phyloP scores from a whole-genome alignment of 2,888 invertebrate species.

The Amphimallon solstitiale region DNA sequence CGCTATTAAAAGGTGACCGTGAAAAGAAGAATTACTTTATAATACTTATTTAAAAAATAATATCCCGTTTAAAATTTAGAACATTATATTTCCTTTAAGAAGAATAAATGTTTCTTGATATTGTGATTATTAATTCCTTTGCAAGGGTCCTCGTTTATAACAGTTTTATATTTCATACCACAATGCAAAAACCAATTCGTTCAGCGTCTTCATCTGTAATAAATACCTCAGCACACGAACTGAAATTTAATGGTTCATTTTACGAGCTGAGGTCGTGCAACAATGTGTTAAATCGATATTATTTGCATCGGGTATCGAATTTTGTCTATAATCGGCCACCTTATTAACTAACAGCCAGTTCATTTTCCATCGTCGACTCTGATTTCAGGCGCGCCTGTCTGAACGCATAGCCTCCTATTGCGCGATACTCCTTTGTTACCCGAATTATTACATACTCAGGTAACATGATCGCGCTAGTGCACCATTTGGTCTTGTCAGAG shows the following conservation, averaged over 20 bases:
- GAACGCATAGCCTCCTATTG: constrained; percentile 48
- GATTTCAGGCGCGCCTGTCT: constrained; percentile 56
- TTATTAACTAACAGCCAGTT: constrained; percentile 60
- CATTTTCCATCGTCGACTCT: constrained; percentile 57
- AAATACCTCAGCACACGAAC: no score
- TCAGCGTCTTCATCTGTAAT: background rate
- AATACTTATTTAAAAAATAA: no score
- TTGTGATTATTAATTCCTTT: no score
- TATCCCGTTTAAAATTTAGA: no score
- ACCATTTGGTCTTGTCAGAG: constrained; percentile 49
- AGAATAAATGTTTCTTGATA: no score
- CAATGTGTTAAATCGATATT: constrained; percentile 54
- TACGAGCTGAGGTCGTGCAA: constrained; percentile 35
- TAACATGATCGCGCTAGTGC: constrained; percentile 49
- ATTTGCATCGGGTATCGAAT: constrained; percentile 58
- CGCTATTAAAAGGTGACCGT: no score
- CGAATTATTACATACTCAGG: constrained; percentile 52
- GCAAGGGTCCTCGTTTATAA: no score
- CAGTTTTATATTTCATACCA: no score
- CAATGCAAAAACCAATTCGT: background rate
- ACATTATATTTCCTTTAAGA: no score
- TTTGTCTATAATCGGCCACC: constrained; percentile 61
- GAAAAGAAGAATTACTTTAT: no score
- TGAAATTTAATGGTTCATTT: constrained; percentile 14
- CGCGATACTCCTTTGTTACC: constrained; percentile 57